Evolutionary conservation across 2,888 invertebrate genomes (phyloP), one percentile per base, ranked within the genome.

Genomic region (Megaustenia siamemsis): DNA sequence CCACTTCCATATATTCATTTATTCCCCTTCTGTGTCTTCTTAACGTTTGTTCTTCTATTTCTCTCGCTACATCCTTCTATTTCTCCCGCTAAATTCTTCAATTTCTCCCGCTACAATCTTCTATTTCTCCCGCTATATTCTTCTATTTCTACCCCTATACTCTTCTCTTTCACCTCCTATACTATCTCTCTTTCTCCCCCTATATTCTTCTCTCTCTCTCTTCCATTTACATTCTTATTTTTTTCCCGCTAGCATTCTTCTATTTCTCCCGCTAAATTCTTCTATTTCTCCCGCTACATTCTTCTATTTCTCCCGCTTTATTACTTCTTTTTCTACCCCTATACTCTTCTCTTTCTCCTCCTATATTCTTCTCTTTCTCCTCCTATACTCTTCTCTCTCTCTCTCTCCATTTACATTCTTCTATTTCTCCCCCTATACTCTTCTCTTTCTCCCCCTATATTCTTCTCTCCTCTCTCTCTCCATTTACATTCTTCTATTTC

Each of bases 231-330:
- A 28, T 53, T 38, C 40, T n/a, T 43, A 1, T n/a, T 28, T 24
- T 38, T 28, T 18, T 24, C 43, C 5, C 53, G 35, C 73, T 56
- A 40, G n/a, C 24, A 38, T 43, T 82, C 75, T 75, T 53, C 53
- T 43, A 53, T 40, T 43, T 40, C 21, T 40, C 43, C 66, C 49
- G 40, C 63, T 73, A 28, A 28, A 40, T 60, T 38, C 40, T 49
- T 40, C 63, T 75, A 28, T 75, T 45, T 75, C 75, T 82, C 43
- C 71, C 35, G 53, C 73, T 82, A 45, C 66, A 32, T 45, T 68
- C 38, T 35, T 43, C 18, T 79, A 3, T 43, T 38, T 78, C 78
- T 60, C 38, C 56, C 18, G 15, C 60, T 56, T 56, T 35, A n/a
- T n/a, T n/a, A n/a, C n/a, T 53, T 32, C 24, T 43, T 24, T 28